Conservation (phyloP, 2,888 invertebrate species). For the Limnephilus rhombicus region DNA sequence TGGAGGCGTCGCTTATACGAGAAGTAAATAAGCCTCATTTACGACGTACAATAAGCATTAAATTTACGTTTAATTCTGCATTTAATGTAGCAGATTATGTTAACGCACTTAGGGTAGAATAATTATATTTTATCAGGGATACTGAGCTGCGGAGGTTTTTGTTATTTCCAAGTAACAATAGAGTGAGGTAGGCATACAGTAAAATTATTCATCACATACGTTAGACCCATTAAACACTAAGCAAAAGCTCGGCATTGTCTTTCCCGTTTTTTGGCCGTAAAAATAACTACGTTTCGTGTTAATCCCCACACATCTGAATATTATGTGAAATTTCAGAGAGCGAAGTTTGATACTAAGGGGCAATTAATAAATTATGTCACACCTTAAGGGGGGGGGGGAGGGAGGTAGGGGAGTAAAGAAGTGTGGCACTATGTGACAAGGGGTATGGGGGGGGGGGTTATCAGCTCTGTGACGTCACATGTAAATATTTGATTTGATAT, state of each 20-base stretch:
- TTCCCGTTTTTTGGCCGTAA: neutral
- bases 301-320: neutral
- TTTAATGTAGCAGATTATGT: neutral
- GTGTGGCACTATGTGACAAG: too few relatives aligned
- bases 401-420: too few relatives aligned
- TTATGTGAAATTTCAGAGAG: neutral
- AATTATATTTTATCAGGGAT: neutral
- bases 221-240: neutral
- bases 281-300: neutral
- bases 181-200: neutral
- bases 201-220: neutral
- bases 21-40: conserved; percentile 4
- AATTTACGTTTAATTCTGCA: conserved; percentile 11
- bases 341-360: neutral
- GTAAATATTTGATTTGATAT: too few relatives aligned
- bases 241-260: neutral
- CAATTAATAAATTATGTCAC: too few relatives aligned
- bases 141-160: neutral
- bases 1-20: neutral
- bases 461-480: too few relatives aligned
- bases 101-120: neutral
- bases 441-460: too few relatives aligned
- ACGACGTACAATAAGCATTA: conserved; percentile 4
- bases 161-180: neutral
- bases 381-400: too few relatives aligned